Base-by-base conservation (phyloP, 1,140 invertebrate genomes). In the Pogonus chalceus region DNA sequence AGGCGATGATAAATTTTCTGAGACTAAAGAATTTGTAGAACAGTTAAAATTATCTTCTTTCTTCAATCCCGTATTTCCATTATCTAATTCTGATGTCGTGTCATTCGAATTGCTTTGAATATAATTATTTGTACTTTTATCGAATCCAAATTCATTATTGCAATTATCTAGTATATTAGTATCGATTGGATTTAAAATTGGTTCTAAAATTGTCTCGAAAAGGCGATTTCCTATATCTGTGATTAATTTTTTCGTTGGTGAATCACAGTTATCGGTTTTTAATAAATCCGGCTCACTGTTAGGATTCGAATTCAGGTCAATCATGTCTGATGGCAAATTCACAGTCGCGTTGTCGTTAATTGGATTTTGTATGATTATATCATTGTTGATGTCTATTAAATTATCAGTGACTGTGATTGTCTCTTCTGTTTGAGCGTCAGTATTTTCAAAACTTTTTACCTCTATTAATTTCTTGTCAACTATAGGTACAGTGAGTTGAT, bases 1-100 rank as follows among this genome's bases (percentile, higher is more conserved):
- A 12, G 68, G 67, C 20, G 68, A 70, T 16, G 66, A 68, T 37
- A 69, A 62, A 59, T 70, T 70, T 20, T 70, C 68, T 1, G 67
- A 69, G 51, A 66, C 66, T 20, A 69, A 57, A 2, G 68, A 70
- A 59, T 68, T 69, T 12, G 60, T 63, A n/a, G 67, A 69, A 49
- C 62, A 67, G 35, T 58, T 58, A 14, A 56, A 56, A 26, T 47
- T 49, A 14, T 49, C 50, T 9, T 26, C 20, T 48, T 54, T 54
- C 48, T 67, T 65, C 26, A 65, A 64, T 49, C 67, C 62, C 21
- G 64, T 65, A 35, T 66, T 62, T 16, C 56, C 54, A n/a, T 58
- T 63, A 20, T 62, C 51, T 16, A 65, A 57, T n/a, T 62, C 0
- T 31, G 26, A 7, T 31, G 26, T 31, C 14, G 26, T 31, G n/a